A percentile compares a stretch with the other conserved stretches of the same genome.
phyloP scores from a whole-genome alignment of 2,888 invertebrate genomes.

The Nysson spinosus region DNA sequence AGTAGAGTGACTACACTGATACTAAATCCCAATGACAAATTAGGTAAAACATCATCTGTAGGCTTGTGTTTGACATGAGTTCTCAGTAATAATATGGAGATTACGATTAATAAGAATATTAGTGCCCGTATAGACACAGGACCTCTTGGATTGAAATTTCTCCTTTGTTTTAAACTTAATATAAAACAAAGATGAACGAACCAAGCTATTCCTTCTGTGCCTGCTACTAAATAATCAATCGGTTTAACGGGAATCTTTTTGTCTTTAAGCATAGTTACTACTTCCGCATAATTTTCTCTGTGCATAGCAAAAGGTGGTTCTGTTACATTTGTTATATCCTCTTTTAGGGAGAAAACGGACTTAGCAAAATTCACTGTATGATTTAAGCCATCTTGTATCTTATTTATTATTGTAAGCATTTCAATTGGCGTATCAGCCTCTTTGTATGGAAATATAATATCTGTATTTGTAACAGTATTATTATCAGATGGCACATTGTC shows the following conservation, averaged over 20 bases:
- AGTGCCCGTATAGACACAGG: conserved; percentile 83
- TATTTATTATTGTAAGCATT: conserved; percentile 38
- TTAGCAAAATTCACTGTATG: conserved; percentile 49
- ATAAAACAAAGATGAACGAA: conserved; percentile 88
- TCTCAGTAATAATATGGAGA: conserved; percentile 81
- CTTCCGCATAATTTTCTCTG: conserved; percentile 16
- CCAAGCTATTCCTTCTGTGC: conserved; percentile 88
- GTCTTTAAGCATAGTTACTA: conserved; percentile 60
- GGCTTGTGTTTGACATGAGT: conserved; percentile 79
- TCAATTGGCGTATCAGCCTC: conserved; percentile 8
- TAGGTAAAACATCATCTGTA: conserved; percentile 68
- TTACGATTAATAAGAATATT: conserved; percentile 82
- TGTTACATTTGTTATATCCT: conserved; percentile 4
- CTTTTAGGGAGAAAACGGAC: conserved; percentile 62
- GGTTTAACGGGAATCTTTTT: conserved; percentile 79
- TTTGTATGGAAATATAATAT: neutral
- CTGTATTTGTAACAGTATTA: conserved; percentile 2
- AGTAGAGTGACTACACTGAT: conserved; percentile 83
- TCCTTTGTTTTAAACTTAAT: conserved; percentile 83
- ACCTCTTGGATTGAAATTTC: conserved; percentile 85
- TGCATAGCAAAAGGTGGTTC: neutral
- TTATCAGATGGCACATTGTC: conserved; percentile 2
- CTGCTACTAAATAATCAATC: conserved; percentile 85
- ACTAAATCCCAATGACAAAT: conserved; percentile 81
- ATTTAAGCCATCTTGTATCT: conserved; percentile 51